Evolutionary conservation across 2,113 vertebrate genomes (phyloP).

Genomic region (Rutilus rutilus): DNA sequence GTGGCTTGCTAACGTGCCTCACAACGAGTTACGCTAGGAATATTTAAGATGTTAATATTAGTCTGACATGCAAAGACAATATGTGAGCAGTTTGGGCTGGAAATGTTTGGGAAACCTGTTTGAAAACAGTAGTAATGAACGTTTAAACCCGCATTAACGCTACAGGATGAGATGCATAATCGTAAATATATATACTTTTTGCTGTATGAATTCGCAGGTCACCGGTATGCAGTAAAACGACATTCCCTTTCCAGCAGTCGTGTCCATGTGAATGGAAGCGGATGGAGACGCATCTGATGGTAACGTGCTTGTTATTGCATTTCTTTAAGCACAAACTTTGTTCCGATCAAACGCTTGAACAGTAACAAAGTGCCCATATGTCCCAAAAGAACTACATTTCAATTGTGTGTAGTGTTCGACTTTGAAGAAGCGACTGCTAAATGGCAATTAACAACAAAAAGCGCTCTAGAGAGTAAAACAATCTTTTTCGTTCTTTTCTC

Average conservation of each 20-base stretch:
- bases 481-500: background rate
- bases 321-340: background rate
- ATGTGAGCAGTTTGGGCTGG: too few species aligned
- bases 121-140: background rate
- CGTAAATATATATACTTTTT: background rate
- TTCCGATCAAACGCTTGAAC: background rate
- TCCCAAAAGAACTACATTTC: slow-evolving; percentile 35
- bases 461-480: slow-evolving; percentile 24
- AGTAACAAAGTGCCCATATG: slow-evolving; percentile 24
- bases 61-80: background rate
- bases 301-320: background rate
- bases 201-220: background rate
- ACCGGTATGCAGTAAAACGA: too few species aligned
- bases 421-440: slow-evolving; percentile 28
- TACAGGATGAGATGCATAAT: background rate
- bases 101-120: too few species aligned
- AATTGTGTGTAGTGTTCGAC: slow-evolving; percentile 8
- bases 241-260: background rate
- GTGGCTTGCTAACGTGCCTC: background rate
- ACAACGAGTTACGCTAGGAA: background rate
- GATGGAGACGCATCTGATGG: background rate
- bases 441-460: slow-evolving; percentile 32
- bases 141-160: background rate
- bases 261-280: background rate
- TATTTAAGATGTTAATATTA: background rate